phyloP scores from a whole-genome alignment of 1,140 invertebrate species.

The Drosophila asahinai region DNA sequence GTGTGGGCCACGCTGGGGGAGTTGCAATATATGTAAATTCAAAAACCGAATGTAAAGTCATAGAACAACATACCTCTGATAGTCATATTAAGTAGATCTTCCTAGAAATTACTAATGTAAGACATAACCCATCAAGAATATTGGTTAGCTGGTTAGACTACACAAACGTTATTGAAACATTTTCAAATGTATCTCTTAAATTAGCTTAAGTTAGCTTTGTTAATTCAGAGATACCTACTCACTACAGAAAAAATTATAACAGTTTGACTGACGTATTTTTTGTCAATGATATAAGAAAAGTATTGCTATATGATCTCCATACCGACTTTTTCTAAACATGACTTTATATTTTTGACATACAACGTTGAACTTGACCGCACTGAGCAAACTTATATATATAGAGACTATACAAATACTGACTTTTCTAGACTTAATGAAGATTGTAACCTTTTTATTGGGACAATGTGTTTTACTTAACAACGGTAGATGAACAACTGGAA shows the following conservation, averaged over 20 bases:
- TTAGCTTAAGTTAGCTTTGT: neutral
- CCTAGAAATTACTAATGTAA: neutral
- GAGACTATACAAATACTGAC: neutral
- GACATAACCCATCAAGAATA: neutral
- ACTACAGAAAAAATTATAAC: too few relatives aligned
- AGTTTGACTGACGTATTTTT: too few relatives aligned
- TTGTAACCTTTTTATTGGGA: neutral
- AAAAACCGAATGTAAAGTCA: too few relatives aligned
- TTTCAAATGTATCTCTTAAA: neutral
- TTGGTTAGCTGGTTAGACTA: neutral
- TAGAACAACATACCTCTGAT: too few relatives aligned
- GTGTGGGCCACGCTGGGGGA: too few relatives aligned
- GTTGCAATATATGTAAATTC: too few relatives aligned
- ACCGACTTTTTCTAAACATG: too few relatives aligned
- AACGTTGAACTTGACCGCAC: neutral
- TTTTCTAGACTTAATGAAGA: neutral
- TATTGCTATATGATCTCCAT: too few relatives aligned
- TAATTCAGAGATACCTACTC: too few relatives aligned
- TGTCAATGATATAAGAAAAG: too few relatives aligned
- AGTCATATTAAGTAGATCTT: neutral
- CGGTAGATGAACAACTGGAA: too few relatives aligned
- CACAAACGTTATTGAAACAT: neutral
- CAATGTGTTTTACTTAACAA: too few relatives aligned
- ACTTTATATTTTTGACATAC: neutral
- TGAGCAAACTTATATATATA: neutral